Conservation (phyloP, 2,797 vertebrate species). For the Trachurus trachurus region DNA sequence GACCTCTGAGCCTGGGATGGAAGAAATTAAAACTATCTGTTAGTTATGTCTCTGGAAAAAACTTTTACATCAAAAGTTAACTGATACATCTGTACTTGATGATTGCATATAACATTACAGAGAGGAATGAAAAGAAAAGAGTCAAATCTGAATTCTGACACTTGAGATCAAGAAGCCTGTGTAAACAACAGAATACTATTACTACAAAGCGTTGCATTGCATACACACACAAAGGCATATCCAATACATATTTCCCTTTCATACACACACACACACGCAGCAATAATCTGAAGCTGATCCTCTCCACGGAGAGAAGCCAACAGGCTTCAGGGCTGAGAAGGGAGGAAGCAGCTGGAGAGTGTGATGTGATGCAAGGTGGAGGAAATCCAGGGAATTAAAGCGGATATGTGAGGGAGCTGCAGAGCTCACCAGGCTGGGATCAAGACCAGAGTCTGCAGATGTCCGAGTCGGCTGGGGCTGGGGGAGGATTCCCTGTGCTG, state of each 20-base stretch:
- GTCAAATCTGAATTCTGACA: too few species aligned
- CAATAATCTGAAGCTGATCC: constrained; percentile 4
- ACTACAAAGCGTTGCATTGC: too few species aligned
- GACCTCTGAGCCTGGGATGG: too few species aligned
- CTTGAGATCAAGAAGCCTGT: too few species aligned
- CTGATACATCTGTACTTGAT: too few species aligned
- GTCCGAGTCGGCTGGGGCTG: not conserved
- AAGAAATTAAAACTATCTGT: too few species aligned
- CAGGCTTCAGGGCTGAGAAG: constrained; percentile 1
- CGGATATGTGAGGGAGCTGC: not conserved
- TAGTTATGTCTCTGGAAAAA: too few species aligned
- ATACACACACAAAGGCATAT: too few species aligned
- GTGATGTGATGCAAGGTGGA: constrained; percentile 26
- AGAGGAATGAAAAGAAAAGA: too few species aligned
- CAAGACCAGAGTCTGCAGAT: constrained; percentile 12
- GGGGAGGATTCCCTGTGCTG: not conserved
- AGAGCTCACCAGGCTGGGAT: not conserved
- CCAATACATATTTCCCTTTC: not conserved
- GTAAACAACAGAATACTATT: not conserved
- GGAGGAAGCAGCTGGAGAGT: constrained; percentile 46
- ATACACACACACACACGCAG: not conserved
- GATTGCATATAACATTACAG: too few species aligned
- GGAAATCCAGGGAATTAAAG: constrained; percentile 55
- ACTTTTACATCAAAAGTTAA: too few species aligned
- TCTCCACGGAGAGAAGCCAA: constrained; percentile 11